Evolutionary conservation across 92 coral and sea anemone species (phyloP), one percentile per base, ranked within the genome.

Genomic region (Bergia sp.): DNA sequence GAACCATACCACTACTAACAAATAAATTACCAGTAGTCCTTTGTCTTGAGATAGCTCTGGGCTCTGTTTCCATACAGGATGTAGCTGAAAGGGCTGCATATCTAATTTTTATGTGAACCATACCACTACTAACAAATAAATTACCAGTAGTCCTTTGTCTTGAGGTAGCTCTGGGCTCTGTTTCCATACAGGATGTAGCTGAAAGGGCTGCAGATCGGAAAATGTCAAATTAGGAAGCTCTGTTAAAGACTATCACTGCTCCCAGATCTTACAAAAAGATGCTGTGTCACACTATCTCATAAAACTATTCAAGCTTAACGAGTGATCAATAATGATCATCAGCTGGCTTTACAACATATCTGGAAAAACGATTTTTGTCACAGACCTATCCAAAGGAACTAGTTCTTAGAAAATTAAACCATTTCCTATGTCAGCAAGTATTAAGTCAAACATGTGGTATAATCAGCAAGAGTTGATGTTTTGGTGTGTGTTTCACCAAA

Each of bases 61-160:
- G 99, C 96, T 93, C 99, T 81, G 92, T 97, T 97, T 36, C 99
- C 97, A 94, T 94, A 97, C 76, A 97, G 90, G 18, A 97, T 90
- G 72, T 95, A 89, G 89, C 87, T 97, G 58, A 91, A 97, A 57
- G 10, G 41, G 21, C 69, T 50, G 73, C 41, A 61, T 61, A 61
- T 1, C 69, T 61, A 61, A 18, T 16, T 61, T 15, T 16, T 61
- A 61, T 61, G 23, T 53, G 5, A 47, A 18, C 7, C 20, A n/a
- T 66, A n/a, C 42, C 16, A 21, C 57, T 53, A n/a, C 5, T 53
- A 67, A 64, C 82, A 86, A 64, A 41, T 85, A 12, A 37, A 94
- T 82, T 77, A 92, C 97, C 95, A 55, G 72, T 58, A 82, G 41
- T 95, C 91, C 47, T 87, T 91, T 42, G 93, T 92, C 87, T 94